phyloP scores from a whole-genome alignment of 2,113 vertebrate species.

The Egretta garzetta region DNA sequence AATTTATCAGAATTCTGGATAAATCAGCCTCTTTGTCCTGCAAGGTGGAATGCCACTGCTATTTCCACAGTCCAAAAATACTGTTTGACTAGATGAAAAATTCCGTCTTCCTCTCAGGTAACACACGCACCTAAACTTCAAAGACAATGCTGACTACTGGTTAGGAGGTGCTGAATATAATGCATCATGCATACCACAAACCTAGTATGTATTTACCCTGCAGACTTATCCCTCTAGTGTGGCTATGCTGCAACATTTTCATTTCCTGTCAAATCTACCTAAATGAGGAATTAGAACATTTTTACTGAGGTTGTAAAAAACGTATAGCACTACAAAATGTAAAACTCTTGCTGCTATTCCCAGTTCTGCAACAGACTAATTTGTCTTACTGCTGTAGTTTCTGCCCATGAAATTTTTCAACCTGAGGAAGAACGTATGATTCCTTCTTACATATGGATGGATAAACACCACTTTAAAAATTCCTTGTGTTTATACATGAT shows the following conservation, averaged over 20 bases:
- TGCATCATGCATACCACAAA: not conserved
- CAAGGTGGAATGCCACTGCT: not conserved
- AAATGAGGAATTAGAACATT: not conserved
- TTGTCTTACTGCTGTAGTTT: not conserved
- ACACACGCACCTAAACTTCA: not conserved
- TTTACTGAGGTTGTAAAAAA: not conserved
- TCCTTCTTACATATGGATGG: not conserved
- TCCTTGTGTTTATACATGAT: not conserved
- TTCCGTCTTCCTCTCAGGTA: not conserved
- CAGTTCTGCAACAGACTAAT: not conserved
- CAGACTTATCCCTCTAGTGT: not conserved
- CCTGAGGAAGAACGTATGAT: not conserved
- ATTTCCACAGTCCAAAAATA: not conserved
- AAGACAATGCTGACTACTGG: not conserved
- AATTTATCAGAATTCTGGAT: slow-evolving; percentile 18
- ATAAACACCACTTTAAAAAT: not conserved
- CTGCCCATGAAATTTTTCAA: not conserved
- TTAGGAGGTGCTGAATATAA: not conserved
- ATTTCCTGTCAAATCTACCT: not conserved
- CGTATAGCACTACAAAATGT: not conserved
- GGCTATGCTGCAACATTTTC: not conserved
- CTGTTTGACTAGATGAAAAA: not conserved
- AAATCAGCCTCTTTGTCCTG: not conserved
- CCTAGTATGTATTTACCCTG: not conserved
- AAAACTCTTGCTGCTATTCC: not conserved